These are phyloP conservation scores for Crematogaster levior DNA, from an alignment of 2,888 invertebrate species.

Conservation along the genomic window DNA sequence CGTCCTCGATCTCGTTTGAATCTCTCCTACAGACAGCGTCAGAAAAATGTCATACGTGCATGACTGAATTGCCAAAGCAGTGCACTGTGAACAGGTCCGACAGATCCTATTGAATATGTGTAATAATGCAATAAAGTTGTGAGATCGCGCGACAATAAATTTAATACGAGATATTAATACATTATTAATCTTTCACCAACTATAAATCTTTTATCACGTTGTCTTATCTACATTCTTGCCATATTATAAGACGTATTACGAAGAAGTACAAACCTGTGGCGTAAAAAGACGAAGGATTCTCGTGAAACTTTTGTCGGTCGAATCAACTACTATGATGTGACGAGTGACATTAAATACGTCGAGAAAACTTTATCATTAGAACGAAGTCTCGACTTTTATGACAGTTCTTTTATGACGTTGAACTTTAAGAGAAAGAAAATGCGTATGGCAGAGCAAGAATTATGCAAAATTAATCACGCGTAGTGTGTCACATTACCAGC, in stretches of 20 bases:
- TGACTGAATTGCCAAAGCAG: slow-evolving; percentile 22
- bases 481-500: slow-evolving; percentile 35
- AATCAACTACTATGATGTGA: background rate
- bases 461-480: slow-evolving; percentile 43
- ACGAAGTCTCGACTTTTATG: background rate
- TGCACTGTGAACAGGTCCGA: background rate
- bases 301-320: background rate
- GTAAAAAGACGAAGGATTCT: background rate
- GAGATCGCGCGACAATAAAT: background rate
- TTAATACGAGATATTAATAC: background rate
- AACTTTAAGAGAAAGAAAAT: slow-evolving; percentile 20
- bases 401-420: background rate
- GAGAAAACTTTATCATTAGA: background rate
- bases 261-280: background rate
- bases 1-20: slow-evolving; percentile 30
- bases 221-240: slow-evolving; percentile 1
- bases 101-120: background rate
- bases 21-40: background rate
- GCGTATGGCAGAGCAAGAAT: background rate
- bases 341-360: background rate
- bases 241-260: background rate
- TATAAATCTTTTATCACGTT: background rate
- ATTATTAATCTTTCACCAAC: background rate
- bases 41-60: slow-evolving; percentile 40
- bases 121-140: background rate